phyloP scores from a whole-genome alignment of 2,113 vertebrate species.

The Chaetops frenatus region DNA sequence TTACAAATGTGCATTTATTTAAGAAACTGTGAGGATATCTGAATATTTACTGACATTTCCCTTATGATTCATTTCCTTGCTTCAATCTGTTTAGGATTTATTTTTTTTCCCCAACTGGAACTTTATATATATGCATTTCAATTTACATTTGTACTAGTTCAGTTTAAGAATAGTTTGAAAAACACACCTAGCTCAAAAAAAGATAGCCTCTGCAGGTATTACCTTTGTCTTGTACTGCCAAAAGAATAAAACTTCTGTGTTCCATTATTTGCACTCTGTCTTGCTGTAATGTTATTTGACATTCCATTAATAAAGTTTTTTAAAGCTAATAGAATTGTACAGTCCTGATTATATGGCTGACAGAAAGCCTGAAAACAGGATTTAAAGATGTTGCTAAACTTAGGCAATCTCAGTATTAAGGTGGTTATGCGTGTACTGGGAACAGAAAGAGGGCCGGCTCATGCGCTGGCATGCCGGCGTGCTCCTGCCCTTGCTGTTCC shows the following conservation, averaged over 20 bases:
- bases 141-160: neutral
- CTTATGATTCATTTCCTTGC: neutral
- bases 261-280: neutral
- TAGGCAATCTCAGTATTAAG: neutral
- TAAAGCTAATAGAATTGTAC: neutral
- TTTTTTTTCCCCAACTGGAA: neutral
- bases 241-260: neutral
- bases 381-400: neutral
- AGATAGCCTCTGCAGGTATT: neutral
- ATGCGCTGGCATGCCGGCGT: neutral
- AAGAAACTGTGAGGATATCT: slow-evolving; percentile 19
- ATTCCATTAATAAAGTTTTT: neutral
- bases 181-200: neutral
- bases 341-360: neutral
- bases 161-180: neutral
- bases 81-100: neutral
- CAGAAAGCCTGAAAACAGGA: neutral
- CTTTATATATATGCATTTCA: neutral
- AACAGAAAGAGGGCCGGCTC: neutral
- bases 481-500: neutral
- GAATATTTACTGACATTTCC: slow-evolving; percentile 19
- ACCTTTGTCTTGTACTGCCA: neutral
- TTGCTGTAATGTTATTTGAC: neutral
- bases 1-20: slow-evolving; percentile 35
- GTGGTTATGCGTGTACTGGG: neutral